These are phyloP conservation scores for Centropus unirufus DNA, from an alignment of 2,113 vertebrate species.

Conservation along the genomic window DNA sequence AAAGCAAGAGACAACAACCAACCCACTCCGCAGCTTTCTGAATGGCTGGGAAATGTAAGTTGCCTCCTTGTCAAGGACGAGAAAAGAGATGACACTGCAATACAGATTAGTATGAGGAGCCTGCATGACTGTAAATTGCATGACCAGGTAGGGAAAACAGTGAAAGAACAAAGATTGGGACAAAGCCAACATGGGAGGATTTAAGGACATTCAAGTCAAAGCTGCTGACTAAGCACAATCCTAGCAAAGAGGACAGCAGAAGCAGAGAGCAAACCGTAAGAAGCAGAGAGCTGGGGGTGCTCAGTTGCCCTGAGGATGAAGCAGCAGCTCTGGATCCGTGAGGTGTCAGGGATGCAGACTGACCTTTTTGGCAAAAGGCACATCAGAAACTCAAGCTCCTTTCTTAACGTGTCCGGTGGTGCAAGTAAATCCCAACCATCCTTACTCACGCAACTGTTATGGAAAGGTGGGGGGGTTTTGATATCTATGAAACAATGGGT, in stretches of 20 bases:
- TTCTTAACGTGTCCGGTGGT: accelerated
- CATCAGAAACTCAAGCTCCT: not conserved
- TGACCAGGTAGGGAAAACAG: not conserved
- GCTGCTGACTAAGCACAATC: not conserved
- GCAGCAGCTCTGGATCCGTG: not conserved
- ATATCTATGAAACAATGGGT: not conserved
- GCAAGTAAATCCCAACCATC: not conserved
- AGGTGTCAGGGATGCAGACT: not conserved
- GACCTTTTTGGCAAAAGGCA: not conserved
- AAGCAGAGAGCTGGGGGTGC: not conserved
- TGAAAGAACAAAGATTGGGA: not conserved
- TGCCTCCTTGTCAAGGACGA: not conserved
- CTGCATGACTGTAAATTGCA: not conserved
- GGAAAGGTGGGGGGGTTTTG: not conserved
- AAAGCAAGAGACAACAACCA: not conserved
- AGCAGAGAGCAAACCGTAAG: not conserved
- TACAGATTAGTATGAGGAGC: not conserved
- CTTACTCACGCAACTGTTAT: not conserved
- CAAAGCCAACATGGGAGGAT: not conserved
- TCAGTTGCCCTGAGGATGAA: not conserved
- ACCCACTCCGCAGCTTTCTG: not conserved
- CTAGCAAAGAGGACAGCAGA: not conserved
- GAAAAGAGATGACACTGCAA: not conserved
- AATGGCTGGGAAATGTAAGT: not conserved
- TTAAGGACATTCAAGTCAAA: not conserved